Evolutionary conservation across 2,113 vertebrate genomes (phyloP).

Genomic region (Nesogale talazaci): DNA sequence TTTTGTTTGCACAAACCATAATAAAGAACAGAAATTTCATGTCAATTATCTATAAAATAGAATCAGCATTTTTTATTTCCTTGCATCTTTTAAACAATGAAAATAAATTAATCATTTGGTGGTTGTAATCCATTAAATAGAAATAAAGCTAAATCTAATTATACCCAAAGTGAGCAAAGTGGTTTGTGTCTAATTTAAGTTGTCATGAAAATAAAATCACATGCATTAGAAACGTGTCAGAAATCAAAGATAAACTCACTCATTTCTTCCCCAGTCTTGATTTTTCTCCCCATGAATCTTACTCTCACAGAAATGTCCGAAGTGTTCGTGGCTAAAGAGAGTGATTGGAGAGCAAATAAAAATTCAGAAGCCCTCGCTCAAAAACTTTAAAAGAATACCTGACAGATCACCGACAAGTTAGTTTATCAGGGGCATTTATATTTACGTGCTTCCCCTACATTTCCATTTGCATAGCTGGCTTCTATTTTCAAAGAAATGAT

Average conservation of each 20-base stretch:
- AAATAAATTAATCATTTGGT: constrained; percentile 4
- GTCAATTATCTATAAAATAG: constrained; percentile 34
- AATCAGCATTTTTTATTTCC: constrained; percentile 22
- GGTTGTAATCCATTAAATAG: not conserved
- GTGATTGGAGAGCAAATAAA: constrained; percentile 7
- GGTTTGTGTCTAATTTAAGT: not conserved
- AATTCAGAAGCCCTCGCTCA: not conserved
- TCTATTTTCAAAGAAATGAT: not conserved
- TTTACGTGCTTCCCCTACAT: constrained; percentile 12
- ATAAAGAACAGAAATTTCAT: constrained; percentile 41
- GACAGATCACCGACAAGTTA: not conserved
- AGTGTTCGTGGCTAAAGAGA: constrained; percentile 30
- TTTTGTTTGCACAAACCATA: constrained; percentile 15
- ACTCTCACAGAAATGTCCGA: constrained; percentile 16
- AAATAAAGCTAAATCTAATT: not conserved
- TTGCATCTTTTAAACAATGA: constrained; percentile 35
- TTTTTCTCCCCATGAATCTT: constrained; percentile 22
- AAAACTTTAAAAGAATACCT: constrained; percentile 51
- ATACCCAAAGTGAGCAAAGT: not conserved
- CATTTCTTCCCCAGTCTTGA: constrained; percentile 20
- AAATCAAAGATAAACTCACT: constrained; percentile 39
- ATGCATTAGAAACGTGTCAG: not conserved
- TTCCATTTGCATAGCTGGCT: not conserved
- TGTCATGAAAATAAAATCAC: not conserved
- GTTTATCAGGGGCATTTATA: not conserved